These are phyloP conservation scores for Calyptomena viridis DNA, from an alignment of 2,113 vertebrate species.

Conservation along the genomic window DNA sequence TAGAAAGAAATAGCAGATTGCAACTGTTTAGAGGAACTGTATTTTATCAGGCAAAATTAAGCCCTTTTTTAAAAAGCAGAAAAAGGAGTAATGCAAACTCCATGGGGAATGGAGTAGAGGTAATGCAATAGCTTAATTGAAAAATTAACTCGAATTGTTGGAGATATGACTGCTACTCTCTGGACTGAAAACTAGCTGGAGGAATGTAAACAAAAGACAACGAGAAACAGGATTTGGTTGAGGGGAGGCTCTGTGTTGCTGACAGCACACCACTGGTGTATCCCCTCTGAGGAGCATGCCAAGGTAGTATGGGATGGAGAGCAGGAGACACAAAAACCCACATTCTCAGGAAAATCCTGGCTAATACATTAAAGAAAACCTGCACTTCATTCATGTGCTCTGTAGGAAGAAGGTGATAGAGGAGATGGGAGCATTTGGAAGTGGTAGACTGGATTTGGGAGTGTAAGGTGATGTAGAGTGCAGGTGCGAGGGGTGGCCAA, in stretches of 20 bases:
- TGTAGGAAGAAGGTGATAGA: background rate
- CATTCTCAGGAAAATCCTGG: background rate
- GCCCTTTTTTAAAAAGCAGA: background rate
- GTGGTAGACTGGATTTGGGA: background rate
- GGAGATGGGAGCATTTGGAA: background rate
- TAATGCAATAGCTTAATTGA: background rate
- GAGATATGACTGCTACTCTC: background rate
- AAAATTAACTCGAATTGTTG: background rate
- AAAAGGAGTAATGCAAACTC: background rate
- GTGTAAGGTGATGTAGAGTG: fast-evolving
- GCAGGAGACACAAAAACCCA: fast-evolving
- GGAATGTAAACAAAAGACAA: slow-evolving; percentile 34
- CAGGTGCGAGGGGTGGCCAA: background rate
- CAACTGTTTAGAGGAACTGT: background rate
- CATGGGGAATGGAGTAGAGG: background rate
- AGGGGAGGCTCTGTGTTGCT: background rate
- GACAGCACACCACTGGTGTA: fast-evolving
- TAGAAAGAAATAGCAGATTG: background rate
- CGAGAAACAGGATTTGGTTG: background rate
- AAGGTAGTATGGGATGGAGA: fast-evolving
- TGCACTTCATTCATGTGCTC: fast-evolving
- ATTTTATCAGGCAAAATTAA: background rate
- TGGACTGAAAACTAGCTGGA: background rate
- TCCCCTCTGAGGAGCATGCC: fast-evolving
- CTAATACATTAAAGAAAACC: background rate